A percentile compares a stretch with the other conserved stretches of the same genome.
Conservation (phyloP, 53 echinoderm and acorn worm species). For the Patiria pectinifera region DNA sequence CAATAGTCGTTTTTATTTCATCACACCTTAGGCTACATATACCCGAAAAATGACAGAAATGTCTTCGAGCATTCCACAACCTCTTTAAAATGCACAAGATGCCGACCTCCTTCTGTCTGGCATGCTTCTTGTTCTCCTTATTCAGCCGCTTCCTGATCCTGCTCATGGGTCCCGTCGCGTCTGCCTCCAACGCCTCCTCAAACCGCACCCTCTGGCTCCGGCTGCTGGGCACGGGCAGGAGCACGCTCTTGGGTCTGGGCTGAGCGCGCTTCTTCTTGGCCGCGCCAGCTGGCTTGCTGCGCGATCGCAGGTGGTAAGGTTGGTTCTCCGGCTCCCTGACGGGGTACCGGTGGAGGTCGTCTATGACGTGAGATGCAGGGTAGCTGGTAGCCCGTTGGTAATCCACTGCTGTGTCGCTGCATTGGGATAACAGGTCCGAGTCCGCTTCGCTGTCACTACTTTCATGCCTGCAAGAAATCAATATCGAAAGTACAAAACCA, state of each 20-base stretch:
- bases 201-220: constrained; percentile 66
- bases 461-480: constrained; percentile 2
- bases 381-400: constrained; percentile 42
- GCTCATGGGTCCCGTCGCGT: constrained; percentile 84
- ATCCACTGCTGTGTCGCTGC: constrained; percentile 80
- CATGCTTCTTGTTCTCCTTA: constrained; percentile 69
- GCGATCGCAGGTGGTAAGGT: constrained; percentile 55
- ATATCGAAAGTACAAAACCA: background rate
- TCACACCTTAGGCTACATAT: too few species aligned
- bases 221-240: constrained; percentile 10
- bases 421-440: constrained; percentile 30
- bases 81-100: background rate
- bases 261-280: constrained; percentile 31
- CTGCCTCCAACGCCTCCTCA: constrained; percentile 88
- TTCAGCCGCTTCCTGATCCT: constrained; percentile 70
- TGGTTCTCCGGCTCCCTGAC: background rate
- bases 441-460: constrained; percentile 45
- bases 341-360: background rate
- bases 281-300: constrained; percentile 10
- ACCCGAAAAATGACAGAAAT: too few species aligned
- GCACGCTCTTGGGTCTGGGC: constrained; percentile 36
- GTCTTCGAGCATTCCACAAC: too few species aligned
- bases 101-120: constrained; percentile 71
- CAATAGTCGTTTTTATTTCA: too few species aligned
- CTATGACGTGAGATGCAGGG: background rate